A percentile compares a stretch with the other conserved stretches of the same genome.
Conservation (phyloP, 2,797 vertebrate species). For the Peromyscus melanophrys region DNA sequence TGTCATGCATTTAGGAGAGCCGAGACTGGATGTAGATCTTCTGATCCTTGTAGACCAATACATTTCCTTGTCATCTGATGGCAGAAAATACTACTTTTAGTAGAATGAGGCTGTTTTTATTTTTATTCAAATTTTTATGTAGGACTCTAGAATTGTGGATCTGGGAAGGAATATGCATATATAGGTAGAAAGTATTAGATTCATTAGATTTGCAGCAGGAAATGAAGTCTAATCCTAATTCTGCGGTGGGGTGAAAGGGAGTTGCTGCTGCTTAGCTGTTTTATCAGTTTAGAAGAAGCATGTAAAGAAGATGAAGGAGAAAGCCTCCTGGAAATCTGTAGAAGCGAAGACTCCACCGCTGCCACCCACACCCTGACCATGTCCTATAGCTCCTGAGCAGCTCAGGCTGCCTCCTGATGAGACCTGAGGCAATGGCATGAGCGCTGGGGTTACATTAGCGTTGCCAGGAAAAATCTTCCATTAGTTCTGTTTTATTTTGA, state of each 20-base stretch:
- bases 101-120: constrained; percentile 54
- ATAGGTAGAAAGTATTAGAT: constrained; percentile 11
- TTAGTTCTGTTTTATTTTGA: constrained; percentile 69
- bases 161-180: constrained; percentile 26
- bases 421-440: constrained; percentile 44
- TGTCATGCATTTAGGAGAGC: constrained; percentile 36
- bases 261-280: constrained; percentile 63
- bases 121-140: constrained; percentile 63
- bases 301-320: not conserved
- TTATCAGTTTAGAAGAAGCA: constrained; percentile 60
- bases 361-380: not conserved
- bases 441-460: constrained; percentile 46
- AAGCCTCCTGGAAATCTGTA: constrained; percentile 56
- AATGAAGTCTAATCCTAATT: constrained; percentile 61
- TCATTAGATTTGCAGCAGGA: constrained; percentile 38
- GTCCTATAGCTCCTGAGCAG: constrained; percentile 24
- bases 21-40: not conserved
- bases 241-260: not conserved
- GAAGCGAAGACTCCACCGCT: not conserved
- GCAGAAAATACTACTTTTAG: constrained; percentile 51
- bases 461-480: constrained; percentile 56
- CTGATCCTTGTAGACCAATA: not conserved
- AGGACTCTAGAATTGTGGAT: constrained; percentile 27
- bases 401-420: constrained; percentile 33
- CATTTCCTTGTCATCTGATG: constrained; percentile 22